Base-by-base conservation (phyloP, 2,888 invertebrate genomes). In the Leucophenga maculata region DNA sequence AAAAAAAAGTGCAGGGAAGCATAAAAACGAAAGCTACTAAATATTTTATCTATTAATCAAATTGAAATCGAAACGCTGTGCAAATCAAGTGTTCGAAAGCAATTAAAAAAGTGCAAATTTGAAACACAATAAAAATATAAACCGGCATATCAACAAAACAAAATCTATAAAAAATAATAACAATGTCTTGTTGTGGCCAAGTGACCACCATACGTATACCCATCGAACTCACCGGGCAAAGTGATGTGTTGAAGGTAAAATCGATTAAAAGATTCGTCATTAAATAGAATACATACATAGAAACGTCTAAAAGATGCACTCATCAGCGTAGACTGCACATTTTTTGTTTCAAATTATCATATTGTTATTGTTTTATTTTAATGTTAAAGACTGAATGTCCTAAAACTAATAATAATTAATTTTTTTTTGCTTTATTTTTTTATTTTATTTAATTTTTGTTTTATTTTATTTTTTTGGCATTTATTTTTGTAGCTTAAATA, bases 201-300 rank as follows among this genome's bases (percentile, higher is more conserved):
- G 92, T 92, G 73, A 90, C 92, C 79, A 93, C 94, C 70, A 92
- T 96, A 78, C 91, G 93, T 83, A 91, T 93, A 75, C 95, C 96
- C 74, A 93, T 96, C 86, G 94, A 93, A 87, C 89, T 94, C 78
- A 91, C 86, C 84, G 93, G 93, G 80, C 94, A 94, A 85, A 95
- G 96, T 73, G 95, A 95, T 82, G 89, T 92, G 74, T 89, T 94
- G 76, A 94, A 93, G 92, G 95, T 95, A 90, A 92, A 39, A 6
- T 39, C 39, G 39, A 39, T 39, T 8, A 39, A 39, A 6, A 8
- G 39, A 6, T 11, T 8, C 39, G 39, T 9, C 39, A 8, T 39
- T 6, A 39, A 6, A 9, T 39, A 39, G 8, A 39, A 3, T 39
- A 39, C 39, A 39, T 39, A n/a, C n/a, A n/a, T n/a, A n/a, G n/a